These are phyloP conservation scores for Hylaeus volcanicus DNA, from an alignment of 1,140 invertebrate genomes.

Conservation along the genomic window DNA sequence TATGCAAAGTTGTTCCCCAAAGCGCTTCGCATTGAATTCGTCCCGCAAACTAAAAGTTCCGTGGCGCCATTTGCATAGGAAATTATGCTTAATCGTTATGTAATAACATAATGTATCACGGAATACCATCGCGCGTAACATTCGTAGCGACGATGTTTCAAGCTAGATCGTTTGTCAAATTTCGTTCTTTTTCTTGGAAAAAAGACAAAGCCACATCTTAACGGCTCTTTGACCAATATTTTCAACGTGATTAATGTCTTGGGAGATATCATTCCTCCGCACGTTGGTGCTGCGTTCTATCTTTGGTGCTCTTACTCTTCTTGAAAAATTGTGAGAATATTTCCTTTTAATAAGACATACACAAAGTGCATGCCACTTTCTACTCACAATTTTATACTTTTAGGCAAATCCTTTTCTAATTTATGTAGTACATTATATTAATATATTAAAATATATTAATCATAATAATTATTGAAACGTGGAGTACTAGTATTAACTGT, in stretches of 20 bases:
- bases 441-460: too few species aligned
- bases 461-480: too few species aligned
- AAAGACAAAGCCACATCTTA: slow-evolving; percentile 36
- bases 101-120: slow-evolving; percentile 19
- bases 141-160: slow-evolving; percentile 15
- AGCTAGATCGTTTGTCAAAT: slow-evolving; percentile 37
- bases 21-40: neutral
- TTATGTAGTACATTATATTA: too few species aligned
- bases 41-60: neutral
- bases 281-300: neutral
- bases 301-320: neutral
- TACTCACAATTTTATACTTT: too few species aligned
- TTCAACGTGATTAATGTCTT: slow-evolving; percentile 42
- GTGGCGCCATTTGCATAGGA: neutral
- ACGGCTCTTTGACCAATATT: slow-evolving; percentile 46
- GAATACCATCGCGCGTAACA: neutral
- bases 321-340: neutral
- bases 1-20: neutral
- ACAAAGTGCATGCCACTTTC: too few species aligned
- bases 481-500: too few species aligned
- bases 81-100: slow-evolving; percentile 13
- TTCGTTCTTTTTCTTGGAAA: slow-evolving; percentile 9
- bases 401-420: too few species aligned
- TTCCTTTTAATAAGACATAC: neutral
- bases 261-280: slow-evolving; percentile 24